Percentiles rank a stretch among this genome's conserved stretches.
phyloP scores from a whole-genome alignment of 2,113 vertebrate genomes.

The Illadopsis cleaveri region DNA sequence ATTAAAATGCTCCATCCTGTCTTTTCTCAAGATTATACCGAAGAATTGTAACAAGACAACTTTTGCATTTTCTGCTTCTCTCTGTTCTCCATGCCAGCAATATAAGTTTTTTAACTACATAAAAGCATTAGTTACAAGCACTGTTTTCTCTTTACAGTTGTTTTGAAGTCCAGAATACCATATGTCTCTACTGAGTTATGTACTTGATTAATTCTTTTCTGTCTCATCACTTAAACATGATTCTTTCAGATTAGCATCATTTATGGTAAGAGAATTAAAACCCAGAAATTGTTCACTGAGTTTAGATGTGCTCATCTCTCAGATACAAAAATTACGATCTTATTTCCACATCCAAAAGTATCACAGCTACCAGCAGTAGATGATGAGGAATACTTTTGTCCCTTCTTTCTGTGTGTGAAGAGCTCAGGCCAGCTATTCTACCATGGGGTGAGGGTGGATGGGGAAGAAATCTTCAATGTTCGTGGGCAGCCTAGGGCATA shows the following conservation, averaged over 20 bases:
- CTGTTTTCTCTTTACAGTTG: not conserved
- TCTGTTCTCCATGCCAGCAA: not conserved
- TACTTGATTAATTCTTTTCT: not conserved
- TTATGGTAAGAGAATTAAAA: not conserved
- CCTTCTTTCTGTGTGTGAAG: not conserved
- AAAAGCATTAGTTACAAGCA: not conserved
- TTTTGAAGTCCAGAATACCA: not conserved
- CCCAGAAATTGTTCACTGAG: not conserved
- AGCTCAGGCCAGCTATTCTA: not conserved
- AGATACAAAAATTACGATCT: not conserved
- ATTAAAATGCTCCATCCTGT: not conserved
- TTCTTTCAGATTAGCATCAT: not conserved
- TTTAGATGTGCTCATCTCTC: not conserved
- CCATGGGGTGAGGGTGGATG: rapidly evolving
- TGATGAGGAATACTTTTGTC: not conserved
- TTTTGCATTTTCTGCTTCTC: not conserved
- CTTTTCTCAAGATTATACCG: not conserved
- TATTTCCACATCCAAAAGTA: not conserved
- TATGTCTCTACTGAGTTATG: not conserved
- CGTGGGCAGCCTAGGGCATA: not conserved
- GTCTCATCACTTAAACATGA: not conserved
- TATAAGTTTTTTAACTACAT: not conserved
- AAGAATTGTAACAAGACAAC: not conserved
- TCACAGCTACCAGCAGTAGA: rapidly evolving
- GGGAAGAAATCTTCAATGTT: not conserved